phyloP scores from a whole-genome alignment of 2,888 invertebrate genomes.

The Hypolimnas misippus region DNA sequence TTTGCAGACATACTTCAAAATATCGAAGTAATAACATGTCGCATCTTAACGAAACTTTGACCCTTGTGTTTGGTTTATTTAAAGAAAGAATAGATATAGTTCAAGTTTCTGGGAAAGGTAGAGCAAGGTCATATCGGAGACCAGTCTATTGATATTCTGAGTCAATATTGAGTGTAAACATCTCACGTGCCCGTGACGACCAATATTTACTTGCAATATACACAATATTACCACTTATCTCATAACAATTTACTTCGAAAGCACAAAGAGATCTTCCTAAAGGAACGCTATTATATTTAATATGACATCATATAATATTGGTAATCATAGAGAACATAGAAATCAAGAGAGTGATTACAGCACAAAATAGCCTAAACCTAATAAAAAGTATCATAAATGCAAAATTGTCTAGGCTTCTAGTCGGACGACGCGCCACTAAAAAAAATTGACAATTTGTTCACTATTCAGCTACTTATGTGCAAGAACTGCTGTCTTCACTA shows the following conservation, averaged over 20 bases:
- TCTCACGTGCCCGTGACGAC: slow-evolving; percentile 75
- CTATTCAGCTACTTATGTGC: no score
- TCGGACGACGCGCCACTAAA: no score
- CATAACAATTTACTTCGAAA: slow-evolving; percentile 71
- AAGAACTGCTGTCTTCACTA: no score
- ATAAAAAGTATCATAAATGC: no score
- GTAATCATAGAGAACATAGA: slow-evolving; percentile 43
- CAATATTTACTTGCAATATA: slow-evolving; percentile 80
- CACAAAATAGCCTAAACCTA: no score
- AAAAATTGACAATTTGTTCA: no score
- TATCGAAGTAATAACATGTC: neutral
- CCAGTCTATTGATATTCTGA: slow-evolving; percentile 71
- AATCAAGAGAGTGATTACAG: no score
- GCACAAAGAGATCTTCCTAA: slow-evolving; percentile 63
- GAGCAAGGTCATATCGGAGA: slow-evolving; percentile 68
- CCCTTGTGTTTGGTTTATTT: neutral
- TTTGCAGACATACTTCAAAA: neutral
- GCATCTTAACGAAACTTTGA: neutral
- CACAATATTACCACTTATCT: slow-evolving; percentile 82
- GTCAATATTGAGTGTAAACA: slow-evolving; percentile 80
- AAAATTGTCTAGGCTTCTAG: no score
- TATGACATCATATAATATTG: slow-evolving; percentile 67
- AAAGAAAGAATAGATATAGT: slow-evolving; percentile 18
- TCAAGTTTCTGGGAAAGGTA: slow-evolving; percentile 32
- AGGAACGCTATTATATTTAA: slow-evolving; percentile 58